Evolutionary conservation across 2,113 vertebrate species (phyloP).

Genomic region (Psammodynastes pulverulentus): DNA sequence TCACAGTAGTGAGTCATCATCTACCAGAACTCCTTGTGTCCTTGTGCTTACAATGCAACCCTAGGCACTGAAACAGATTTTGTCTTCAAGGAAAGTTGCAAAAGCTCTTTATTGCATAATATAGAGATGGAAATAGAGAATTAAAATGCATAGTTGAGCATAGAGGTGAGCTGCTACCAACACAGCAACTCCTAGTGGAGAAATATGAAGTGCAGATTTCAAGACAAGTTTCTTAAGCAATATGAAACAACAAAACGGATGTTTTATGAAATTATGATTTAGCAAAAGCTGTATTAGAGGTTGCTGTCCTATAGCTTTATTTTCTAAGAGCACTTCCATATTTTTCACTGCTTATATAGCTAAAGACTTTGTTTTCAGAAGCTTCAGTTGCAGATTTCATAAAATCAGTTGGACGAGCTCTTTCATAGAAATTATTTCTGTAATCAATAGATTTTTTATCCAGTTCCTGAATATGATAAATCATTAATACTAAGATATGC

Average conservation of each 20-base stretch:
- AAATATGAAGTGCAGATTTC: neutral
- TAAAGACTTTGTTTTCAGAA: neutral
- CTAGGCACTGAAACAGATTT: neutral
- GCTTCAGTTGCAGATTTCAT: neutral
- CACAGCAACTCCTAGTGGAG: neutral
- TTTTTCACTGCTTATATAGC: neutral
- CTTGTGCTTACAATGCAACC: neutral
- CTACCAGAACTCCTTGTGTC: neutral
- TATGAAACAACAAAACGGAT: neutral
- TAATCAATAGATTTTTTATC: neutral
- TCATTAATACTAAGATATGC: neutral
- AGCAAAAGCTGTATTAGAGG: neutral
- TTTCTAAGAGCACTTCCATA: neutral
- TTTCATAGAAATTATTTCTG: neutral
- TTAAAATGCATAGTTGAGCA: neutral
- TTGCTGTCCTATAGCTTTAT: neutral
- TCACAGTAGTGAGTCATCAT: neutral
- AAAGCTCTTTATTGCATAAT: neutral
- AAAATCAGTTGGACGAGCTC: conserved; percentile 1
- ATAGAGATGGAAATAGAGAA: neutral
- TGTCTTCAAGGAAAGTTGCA: neutral
- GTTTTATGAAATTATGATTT: neutral
- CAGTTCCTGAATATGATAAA: neutral
- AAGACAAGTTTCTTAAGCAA: neutral
- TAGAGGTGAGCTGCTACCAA: neutral